Percentiles rank a stretch among this genome's conserved stretches.
phyloP scores from a whole-genome alignment of 1,140 invertebrate species.

The Macrocentrus cingulum region DNA sequence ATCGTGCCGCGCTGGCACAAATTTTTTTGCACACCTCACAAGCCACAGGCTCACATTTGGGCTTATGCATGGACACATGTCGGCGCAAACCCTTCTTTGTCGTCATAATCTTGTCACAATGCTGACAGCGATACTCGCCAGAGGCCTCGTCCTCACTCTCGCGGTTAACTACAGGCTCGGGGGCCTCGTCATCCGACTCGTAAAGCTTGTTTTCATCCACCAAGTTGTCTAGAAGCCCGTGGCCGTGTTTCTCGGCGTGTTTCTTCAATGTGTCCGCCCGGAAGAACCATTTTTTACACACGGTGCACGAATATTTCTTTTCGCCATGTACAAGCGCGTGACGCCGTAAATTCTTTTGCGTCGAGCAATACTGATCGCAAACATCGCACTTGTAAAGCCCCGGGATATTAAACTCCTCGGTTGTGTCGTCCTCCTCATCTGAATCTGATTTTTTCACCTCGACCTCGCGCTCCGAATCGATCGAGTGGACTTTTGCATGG shows the following conservation, averaged over 20 bases:
- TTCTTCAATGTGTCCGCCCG: conserved; percentile 55
- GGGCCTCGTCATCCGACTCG: conserved; percentile 32
- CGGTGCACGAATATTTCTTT: conserved; percentile 56
- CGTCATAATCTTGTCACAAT: conserved; percentile 36
- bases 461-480: background rate
- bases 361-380: conserved; percentile 53
- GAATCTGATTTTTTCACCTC: conserved; percentile 17
- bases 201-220: conserved; percentile 32
- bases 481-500: conserved; percentile 43
- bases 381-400: conserved; percentile 53
- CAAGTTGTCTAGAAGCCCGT: conserved; percentile 33
- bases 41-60: conserved; percentile 53
- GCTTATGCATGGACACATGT: conserved; percentile 55
- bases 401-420: conserved; percentile 43
- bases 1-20: conserved; percentile 53
- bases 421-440: conserved; percentile 28
- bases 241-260: conserved; percentile 38
- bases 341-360: conserved; percentile 52
- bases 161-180: conserved; percentile 21
- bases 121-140: conserved; percentile 31
- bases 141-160: conserved; percentile 7
- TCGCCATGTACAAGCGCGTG: conserved; percentile 53
- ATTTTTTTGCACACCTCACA: conserved; percentile 57
- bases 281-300: conserved; percentile 57
- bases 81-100: conserved; percentile 54